Conservation (phyloP, 1,140 invertebrate genomes). For the Drosophila triauraria region DNA sequence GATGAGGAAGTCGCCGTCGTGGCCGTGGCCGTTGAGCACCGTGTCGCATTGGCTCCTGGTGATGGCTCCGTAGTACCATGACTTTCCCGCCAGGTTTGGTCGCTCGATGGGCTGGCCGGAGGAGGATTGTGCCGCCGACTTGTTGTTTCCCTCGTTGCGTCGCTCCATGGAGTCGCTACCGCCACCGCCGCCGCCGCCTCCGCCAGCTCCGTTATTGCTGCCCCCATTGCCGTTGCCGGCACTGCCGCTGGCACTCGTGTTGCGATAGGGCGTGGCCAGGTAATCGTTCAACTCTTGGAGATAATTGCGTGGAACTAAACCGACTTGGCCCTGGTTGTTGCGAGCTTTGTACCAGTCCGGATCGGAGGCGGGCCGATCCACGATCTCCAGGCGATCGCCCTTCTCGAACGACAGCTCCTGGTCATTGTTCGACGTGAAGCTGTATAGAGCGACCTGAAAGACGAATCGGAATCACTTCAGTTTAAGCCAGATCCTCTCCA, state of each 20-base stretch:
- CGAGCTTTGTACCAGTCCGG: conserved; percentile 99
- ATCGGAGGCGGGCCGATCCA: conserved; percentile 97
- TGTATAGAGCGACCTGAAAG: conserved; percentile 92
- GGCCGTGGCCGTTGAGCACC: conserved; percentile 96
- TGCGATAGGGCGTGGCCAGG: conserved; percentile 92
- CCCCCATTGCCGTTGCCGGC: conserved; percentile 76
- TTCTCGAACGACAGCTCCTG: conserved; percentile 99
- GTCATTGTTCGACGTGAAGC: conserved; percentile 97
- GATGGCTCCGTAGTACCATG: conserved; percentile 99
- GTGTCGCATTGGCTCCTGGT: conserved; percentile 97
- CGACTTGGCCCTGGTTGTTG: conserved; percentile 95
- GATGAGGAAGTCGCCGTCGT: conserved; percentile 99
- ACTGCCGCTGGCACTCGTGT: conserved; percentile 86
- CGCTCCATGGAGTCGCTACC: conserved; percentile 78
- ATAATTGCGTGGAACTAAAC: conserved; percentile 98
- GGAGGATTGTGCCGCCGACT: conserved; percentile 68
- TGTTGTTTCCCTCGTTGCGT: conserved; percentile 79
- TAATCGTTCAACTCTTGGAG: conserved; percentile 96
- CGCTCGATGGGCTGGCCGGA: conserved; percentile 86
- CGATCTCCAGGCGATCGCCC: conserved; percentile 96
- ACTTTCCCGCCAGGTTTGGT: conserved; percentile 91
- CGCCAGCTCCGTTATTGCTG: conserved; percentile 82
- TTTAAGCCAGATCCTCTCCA: not conserved
- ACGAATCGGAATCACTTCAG: not conserved
- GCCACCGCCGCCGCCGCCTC: conserved; percentile 72